These are phyloP conservation scores for Acleris emargana DNA, from an alignment of 2,888 invertebrate species.

Conservation along the genomic window DNA sequence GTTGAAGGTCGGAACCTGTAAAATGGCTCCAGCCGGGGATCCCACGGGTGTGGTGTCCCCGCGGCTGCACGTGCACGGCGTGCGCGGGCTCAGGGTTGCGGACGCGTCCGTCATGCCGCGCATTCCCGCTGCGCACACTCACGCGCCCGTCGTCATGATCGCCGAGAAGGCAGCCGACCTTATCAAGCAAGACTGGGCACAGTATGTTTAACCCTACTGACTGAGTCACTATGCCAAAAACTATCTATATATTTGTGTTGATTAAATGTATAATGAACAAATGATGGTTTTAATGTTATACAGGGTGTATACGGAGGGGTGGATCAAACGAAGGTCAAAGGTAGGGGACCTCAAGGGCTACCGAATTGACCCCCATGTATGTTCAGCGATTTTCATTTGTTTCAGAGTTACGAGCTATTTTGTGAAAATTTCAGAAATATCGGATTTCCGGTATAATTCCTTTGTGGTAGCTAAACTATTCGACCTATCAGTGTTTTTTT, in stretches of 20 bases:
- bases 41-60: slow-evolving; percentile 86
- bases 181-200: slow-evolving; percentile 78
- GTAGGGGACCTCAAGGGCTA: no score
- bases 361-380: no score
- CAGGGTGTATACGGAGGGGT: no score
- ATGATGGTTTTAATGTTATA: neutral
- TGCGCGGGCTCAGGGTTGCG: slow-evolving; percentile 71
- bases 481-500: no score
- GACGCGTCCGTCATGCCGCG: slow-evolving; percentile 82
- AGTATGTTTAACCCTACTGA: slow-evolving; percentile 2
- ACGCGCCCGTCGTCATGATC: slow-evolving; percentile 82
- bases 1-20: slow-evolving; percentile 86
- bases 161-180: slow-evolving; percentile 81
- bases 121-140: slow-evolving; percentile 81
- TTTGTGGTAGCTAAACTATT: no score
- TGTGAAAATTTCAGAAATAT: no score
- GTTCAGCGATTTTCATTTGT: no score
- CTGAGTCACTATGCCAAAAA: slow-evolving; percentile 21
- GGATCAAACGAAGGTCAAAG: no score
- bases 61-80: slow-evolving; percentile 71
- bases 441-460: no score
- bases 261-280: neutral
- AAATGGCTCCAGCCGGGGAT: slow-evolving; percentile 87
- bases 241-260: slow-evolving; percentile 13
- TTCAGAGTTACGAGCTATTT: no score